A percentile compares a stretch with the other conserved stretches of the same genome.
Conservation (phyloP, 2,113 vertebrate genomes). For the Cariama cristata region DNA sequence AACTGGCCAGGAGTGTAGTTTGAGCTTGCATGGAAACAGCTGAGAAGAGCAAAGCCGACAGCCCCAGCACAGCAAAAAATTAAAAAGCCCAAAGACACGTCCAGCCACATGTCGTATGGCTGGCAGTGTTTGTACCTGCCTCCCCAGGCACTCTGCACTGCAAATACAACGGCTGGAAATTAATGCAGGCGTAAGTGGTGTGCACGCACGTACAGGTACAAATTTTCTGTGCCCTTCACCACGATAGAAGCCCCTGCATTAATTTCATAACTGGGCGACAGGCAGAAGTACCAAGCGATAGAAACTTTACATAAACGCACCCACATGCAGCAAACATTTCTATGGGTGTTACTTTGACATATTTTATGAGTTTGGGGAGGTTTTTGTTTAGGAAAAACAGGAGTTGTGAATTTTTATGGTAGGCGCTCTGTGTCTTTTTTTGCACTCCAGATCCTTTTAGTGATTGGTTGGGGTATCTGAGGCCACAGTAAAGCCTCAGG, state of each 20-base stretch:
- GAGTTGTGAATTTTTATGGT: background rate
- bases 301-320: background rate
- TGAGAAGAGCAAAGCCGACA: background rate
- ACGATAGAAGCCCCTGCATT: fast-evolving
- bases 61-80: background rate
- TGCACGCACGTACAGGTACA: fast-evolving
- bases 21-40: background rate
- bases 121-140: background rate
- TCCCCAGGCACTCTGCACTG: background rate
- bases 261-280: background rate
- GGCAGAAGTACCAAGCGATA: background rate
- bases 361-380: background rate
- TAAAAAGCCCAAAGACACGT: background rate
- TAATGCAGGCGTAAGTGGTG: background rate
- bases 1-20: background rate
- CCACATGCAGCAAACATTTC: background rate
- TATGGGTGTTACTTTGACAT: background rate
- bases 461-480: background rate
- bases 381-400: background rate
- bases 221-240: background rate
- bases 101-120: background rate
- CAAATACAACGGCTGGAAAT: background rate
- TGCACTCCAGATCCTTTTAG: background rate
- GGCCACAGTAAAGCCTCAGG: background rate
- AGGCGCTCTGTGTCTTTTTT: background rate